These are phyloP conservation scores for Serilophus lunatus DNA, from an alignment of 2,113 vertebrate species.

Conservation along the genomic window DNA sequence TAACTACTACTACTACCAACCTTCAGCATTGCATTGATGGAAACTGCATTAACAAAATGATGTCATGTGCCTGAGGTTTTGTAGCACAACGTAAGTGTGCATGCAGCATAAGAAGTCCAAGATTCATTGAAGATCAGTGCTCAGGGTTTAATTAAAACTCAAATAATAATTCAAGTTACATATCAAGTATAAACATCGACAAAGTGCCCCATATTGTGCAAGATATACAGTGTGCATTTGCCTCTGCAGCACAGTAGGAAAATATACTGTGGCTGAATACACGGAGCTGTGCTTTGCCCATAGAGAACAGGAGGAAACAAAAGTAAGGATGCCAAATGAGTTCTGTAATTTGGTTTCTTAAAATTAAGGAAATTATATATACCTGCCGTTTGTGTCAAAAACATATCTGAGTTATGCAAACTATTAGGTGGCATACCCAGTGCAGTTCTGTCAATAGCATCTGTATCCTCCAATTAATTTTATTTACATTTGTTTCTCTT, in stretches of 20 bases:
- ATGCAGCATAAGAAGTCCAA: neutral
- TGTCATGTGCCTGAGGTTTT: neutral
- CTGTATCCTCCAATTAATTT: neutral
- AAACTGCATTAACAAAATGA: neutral
- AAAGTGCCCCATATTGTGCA: neutral
- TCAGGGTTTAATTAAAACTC: neutral
- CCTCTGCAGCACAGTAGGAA: neutral
- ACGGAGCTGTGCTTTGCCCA: neutral
- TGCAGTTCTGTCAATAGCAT: neutral
- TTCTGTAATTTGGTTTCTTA: neutral
- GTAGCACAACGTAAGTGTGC: neutral
- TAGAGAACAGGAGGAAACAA: neutral
- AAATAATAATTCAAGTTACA: neutral
- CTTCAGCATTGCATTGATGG: neutral
- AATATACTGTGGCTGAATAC: neutral
- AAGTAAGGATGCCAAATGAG: neutral
- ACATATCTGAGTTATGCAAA: neutral
- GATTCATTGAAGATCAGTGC: neutral
- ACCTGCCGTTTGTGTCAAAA: neutral
- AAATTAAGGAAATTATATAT: neutral
- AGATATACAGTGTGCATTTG: neutral
- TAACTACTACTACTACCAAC: neutral
- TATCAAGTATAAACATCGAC: neutral
- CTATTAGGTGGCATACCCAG: rapidly evolving
- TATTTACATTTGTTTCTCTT: neutral